Percentiles rank a stretch among this genome's conserved stretches.
phyloP scores from a whole-genome alignment of 2,797 vertebrate species.

The Sebastes vulpes region DNA sequence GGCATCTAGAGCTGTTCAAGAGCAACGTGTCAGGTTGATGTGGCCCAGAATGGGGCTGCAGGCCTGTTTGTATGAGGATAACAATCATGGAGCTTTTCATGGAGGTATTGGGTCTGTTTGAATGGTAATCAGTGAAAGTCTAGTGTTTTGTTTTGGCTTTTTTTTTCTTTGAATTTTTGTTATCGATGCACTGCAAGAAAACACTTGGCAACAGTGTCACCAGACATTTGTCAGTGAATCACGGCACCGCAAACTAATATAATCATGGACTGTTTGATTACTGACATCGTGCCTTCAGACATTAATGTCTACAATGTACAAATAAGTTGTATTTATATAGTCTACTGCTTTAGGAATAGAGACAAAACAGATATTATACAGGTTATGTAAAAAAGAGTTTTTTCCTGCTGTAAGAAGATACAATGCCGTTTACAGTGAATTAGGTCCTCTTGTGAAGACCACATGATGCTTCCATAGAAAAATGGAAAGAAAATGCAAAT shows the following conservation, averaged over 20 bases:
- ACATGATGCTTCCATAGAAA: not conserved
- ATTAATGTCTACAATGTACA: not conserved
- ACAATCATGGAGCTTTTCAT: constrained; percentile 30
- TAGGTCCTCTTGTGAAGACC: not conserved
- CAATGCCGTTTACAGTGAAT: not conserved
- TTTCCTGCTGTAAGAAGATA: not conserved
- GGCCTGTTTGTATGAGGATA: constrained; percentile 32
- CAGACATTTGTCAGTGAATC: not conserved
- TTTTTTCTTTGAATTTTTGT: not conserved
- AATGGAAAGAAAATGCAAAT: not conserved
- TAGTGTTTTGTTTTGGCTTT: not conserved
- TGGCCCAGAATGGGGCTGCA: constrained; percentile 1
- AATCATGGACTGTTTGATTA: not conserved
- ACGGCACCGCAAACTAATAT: not conserved
- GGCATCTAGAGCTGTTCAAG: constrained; percentile 47
- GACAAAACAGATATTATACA: not conserved
- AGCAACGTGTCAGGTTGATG: constrained; percentile 28
- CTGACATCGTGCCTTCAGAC: not conserved
- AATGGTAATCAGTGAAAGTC: not conserved
- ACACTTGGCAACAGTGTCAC: not conserved
- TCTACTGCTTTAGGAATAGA: not conserved
- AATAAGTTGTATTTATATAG: not conserved
- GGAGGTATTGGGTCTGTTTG: not conserved
- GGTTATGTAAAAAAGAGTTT: no score
- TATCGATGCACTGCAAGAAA: not conserved